Percentiles rank a stretch among this genome's conserved stretches.
Evolutionary conservation across 2,888 invertebrate species (phyloP).

Genomic region (Megamerina dolium): DNA sequence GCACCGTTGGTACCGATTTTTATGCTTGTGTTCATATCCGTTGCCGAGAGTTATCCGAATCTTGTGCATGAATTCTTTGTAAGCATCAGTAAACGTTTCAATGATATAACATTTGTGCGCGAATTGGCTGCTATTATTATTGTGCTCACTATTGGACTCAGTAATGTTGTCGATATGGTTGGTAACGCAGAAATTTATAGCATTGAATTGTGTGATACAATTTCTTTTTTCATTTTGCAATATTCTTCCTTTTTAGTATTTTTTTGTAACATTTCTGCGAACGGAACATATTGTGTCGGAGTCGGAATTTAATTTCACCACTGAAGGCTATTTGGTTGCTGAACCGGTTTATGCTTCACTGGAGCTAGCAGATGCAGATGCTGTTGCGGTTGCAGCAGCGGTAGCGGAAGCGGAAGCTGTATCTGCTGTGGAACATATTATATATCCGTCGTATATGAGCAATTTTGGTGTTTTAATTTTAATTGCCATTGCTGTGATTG

Average conservation of each 20-base stretch:
- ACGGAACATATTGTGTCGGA: constrained; percentile 36
- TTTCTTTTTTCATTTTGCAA: neutral
- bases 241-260: constrained; percentile 22
- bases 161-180: constrained; percentile 60
- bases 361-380: constrained; percentile 28
- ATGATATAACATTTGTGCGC: constrained; percentile 55
- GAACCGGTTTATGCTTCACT: constrained; percentile 30
- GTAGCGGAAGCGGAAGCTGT: too few species aligned
- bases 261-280: constrained; percentile 26
- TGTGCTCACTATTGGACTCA: constrained; percentile 54
- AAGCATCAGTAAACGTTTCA: constrained; percentile 54
- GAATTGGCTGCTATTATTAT: constrained; percentile 55
- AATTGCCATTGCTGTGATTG: constrained; percentile 64
- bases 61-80: constrained; percentile 51
- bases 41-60: constrained; percentile 47
- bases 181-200: constrained; percentile 25
- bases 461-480: constrained; percentile 65
- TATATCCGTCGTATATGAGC: constrained; percentile 67
- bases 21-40: constrained; percentile 45
- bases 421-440: constrained; percentile 30
- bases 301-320: constrained; percentile 27
- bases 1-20: constrained; percentile 42
- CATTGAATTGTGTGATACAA: neutral
- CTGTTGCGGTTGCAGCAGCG: too few species aligned
- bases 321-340: constrained; percentile 21